Evolutionary conservation across 1,140 invertebrate genomes (phyloP).

Genomic region (Drosophila sp.): DNA sequence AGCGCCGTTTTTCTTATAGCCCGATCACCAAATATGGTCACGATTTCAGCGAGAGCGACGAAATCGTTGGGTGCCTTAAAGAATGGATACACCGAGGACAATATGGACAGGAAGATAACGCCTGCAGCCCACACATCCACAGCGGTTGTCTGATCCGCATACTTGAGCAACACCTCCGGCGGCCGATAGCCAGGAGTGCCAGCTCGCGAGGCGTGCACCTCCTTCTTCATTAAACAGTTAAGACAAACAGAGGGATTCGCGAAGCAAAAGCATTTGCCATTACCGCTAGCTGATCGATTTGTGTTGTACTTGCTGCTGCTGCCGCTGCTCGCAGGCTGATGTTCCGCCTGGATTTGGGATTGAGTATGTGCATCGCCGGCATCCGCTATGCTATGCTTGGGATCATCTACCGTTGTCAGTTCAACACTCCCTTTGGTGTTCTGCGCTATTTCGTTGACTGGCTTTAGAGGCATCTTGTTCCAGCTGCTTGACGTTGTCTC

Average conservation of each 20-base stretch:
- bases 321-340: background rate
- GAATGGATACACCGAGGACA: constrained; percentile 93
- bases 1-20: constrained; percentile 89
- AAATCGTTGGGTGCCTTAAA: constrained; percentile 93
- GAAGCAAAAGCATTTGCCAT: constrained; percentile 87
- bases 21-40: constrained; percentile 91
- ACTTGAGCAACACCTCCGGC: constrained; percentile 94
- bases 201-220: constrained; percentile 90
- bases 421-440: constrained; percentile 2
- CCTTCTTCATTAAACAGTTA: constrained; percentile 86
- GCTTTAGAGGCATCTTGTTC: constrained; percentile 79
- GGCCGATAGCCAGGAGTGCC: constrained; percentile 95
- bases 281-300: constrained; percentile 39
- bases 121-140: constrained; percentile 96
- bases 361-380: background rate
- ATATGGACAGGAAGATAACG: constrained; percentile 92
- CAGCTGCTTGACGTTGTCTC: constrained; percentile 21
- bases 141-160: constrained; percentile 90
- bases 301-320: constrained; percentile 61
- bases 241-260: constrained; percentile 88
- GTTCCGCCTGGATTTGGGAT: constrained; percentile 2
- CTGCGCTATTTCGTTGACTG: constrained; percentile 72
- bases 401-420: constrained; percentile 1
- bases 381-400: constrained; percentile 5
- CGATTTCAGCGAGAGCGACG: constrained; percentile 93